Evolutionary conservation across 2,797 vertebrate genomes (phyloP).

Genomic region (Ctenosaura bakeri): DNA sequence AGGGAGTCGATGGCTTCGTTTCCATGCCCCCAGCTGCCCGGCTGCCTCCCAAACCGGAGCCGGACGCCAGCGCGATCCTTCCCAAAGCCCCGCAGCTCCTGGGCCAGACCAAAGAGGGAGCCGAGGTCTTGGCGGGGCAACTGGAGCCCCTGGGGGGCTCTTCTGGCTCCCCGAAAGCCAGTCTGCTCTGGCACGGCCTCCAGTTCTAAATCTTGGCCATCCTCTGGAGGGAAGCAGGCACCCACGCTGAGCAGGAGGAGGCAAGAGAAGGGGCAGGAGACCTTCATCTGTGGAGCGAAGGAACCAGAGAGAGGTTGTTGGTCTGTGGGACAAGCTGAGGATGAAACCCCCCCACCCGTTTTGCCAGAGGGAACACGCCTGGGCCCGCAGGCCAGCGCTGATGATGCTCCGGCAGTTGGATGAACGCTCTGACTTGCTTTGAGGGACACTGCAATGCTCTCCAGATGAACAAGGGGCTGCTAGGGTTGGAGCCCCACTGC

Average conservation of each 20-base stretch:
- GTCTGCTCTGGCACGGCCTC: rapidly evolving
- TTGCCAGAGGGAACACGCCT: too few relatives aligned
- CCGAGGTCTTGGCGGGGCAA: conserved; percentile 9
- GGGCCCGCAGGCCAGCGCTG: too few relatives aligned
- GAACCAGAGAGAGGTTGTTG: too few relatives aligned
- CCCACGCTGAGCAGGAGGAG: conserved; percentile 76
- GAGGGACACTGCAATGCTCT: too few relatives aligned
- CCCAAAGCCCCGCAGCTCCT: conserved; percentile 47
- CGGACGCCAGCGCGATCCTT: conserved; percentile 26
- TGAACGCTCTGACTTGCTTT: too few relatives aligned
- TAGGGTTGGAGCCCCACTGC: too few relatives aligned
- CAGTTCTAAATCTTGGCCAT: neutral
- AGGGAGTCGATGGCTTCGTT: neutral
- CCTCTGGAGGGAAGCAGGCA: conserved; percentile 59
- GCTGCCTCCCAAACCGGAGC: conserved; percentile 53
- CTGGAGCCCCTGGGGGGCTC: neutral
- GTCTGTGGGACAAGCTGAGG: neutral
- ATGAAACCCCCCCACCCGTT: too few relatives aligned
- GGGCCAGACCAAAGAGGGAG: conserved; percentile 48
- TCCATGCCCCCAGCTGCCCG: neutral
- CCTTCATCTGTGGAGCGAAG: conserved; percentile 71
- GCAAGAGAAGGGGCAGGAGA: conserved; percentile 55
- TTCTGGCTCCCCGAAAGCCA: neutral
- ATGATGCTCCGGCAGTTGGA: too few relatives aligned
- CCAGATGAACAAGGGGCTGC: too few relatives aligned